Evolutionary conservation across 2,888 invertebrate genomes (phyloP).

Genomic region (Timandra comae): DNA sequence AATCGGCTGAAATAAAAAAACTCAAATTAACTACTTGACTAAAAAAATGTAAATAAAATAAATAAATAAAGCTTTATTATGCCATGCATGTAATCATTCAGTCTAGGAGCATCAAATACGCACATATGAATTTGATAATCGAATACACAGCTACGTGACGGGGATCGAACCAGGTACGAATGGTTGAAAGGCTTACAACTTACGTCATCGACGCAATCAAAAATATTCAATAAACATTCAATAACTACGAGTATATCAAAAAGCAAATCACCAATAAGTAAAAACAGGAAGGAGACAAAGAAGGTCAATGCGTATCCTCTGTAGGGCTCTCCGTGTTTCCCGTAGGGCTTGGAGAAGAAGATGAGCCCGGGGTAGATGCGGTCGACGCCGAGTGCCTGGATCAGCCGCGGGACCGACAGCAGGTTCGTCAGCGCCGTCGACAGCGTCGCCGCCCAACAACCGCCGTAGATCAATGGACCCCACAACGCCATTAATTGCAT

Average conservation of each 20-base stretch:
- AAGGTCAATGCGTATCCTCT: conserved; percentile 95
- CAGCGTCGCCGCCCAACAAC: conserved; percentile 97
- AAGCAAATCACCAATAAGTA: conserved; percentile 85
- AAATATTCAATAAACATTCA: too few relatives aligned
- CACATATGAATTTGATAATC: too few relatives aligned
- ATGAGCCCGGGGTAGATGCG: conserved; percentile 95
- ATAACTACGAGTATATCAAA: too few relatives aligned
- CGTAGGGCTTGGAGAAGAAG: conserved; percentile 94
- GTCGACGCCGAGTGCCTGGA: conserved; percentile 95
- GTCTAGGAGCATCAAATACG: too few relatives aligned
- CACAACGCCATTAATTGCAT: conserved; percentile 92
- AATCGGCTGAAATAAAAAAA: conserved; percentile 80
- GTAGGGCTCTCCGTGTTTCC: conserved; percentile 89
- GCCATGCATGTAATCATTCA: too few relatives aligned
- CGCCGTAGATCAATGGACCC: conserved; percentile 95
- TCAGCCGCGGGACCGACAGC: conserved; percentile 92
- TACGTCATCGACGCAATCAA: too few relatives aligned
- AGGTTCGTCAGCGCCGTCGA: conserved; percentile 97
- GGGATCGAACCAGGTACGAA: too few relatives aligned
- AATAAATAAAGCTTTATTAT: too few relatives aligned
- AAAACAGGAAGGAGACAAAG: conserved; percentile 88
- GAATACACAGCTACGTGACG: too few relatives aligned
- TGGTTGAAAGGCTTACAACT: too few relatives aligned
- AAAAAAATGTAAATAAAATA: too few relatives aligned
- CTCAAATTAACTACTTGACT: too few relatives aligned